These are phyloP conservation scores for Coturnix japonica DNA, from an alignment of 2,113 vertebrate species.

Conservation along the genomic window DNA sequence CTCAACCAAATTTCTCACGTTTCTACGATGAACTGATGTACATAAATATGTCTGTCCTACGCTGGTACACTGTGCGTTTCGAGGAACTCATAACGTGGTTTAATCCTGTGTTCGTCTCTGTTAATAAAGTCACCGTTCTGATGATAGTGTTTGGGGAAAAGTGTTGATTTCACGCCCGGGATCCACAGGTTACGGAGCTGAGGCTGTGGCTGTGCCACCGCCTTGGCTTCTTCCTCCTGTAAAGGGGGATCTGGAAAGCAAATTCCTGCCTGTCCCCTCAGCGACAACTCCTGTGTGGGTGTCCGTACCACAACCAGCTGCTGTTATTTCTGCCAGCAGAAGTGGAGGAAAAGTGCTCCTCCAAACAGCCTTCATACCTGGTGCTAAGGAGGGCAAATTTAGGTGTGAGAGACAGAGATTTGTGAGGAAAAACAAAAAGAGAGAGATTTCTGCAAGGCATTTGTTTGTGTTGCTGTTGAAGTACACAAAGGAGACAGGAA, in stretches of 20 bases:
- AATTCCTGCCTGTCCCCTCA: not conserved
- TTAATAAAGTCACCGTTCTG: constrained; percentile 67
- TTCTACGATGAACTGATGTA: constrained; percentile 49
- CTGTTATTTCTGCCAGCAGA: not conserved
- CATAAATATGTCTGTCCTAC: constrained; percentile 14
- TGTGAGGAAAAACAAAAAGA: not conserved
- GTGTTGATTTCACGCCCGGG: accelerated
- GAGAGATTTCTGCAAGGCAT: not conserved
- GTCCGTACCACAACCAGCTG: not conserved
- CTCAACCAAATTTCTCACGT: not conserved
- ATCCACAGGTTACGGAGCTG: too few species aligned
- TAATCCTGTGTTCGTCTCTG: constrained; percentile 22
- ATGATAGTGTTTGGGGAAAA: not conserved
- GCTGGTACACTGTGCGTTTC: not conserved
- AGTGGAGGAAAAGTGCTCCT: not conserved
- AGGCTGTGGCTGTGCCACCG: too few species aligned
- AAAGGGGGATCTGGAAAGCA: not conserved
- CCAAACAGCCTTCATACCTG: not conserved
- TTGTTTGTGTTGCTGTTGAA: not conserved
- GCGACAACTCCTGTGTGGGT: not conserved
- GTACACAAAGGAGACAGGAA: not conserved
- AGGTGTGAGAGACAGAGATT: not conserved
- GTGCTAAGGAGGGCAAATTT: not conserved
- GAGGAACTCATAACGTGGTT: not conserved
- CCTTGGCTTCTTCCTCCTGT: not conserved